phyloP scores from a whole-genome alignment of 2,113 vertebrate species.

The Sinosuthora webbiana region DNA sequence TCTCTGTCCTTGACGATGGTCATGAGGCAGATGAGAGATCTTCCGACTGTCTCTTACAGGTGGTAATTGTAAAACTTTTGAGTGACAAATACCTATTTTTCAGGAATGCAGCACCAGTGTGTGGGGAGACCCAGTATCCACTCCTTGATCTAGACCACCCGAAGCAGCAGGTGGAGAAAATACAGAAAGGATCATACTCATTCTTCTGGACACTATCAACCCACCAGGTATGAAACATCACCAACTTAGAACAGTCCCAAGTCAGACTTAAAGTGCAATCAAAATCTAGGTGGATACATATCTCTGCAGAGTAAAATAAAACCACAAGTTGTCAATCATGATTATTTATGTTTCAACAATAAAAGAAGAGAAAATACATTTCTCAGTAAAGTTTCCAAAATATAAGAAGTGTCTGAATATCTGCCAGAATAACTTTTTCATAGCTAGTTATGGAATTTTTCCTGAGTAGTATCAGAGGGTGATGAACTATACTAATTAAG shows the following conservation, averaged over 20 bases:
- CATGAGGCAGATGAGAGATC: no score
- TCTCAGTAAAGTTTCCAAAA: slow-evolving; percentile 1
- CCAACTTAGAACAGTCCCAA: neutral
- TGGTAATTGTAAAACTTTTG: neutral
- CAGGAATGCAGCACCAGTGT: rapidly evolving
- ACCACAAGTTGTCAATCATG: neutral
- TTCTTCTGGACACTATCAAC: neutral
- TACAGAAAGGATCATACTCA: neutral
- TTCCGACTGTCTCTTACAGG: no score
- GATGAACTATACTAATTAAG: neutral
- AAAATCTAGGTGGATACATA: neutral
- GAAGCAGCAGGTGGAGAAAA: neutral
- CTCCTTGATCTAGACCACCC: neutral
- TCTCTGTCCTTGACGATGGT: no score
- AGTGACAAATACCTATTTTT: neutral
- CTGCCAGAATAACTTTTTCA: neutral
- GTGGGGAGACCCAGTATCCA: neutral
- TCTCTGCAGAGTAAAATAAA: neutral
- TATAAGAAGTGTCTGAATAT: neutral
- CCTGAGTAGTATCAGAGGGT: neutral
- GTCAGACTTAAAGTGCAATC: neutral
- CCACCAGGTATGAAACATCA: neutral
- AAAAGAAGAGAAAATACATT: neutral
- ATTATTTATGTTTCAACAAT: slow-evolving; percentile 10
- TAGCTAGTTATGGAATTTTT: neutral